A percentile compares a stretch with the other conserved stretches of the same genome.
Evolutionary conservation across 2,797 vertebrate species (phyloP).

Genomic region (Balearica regulorum): DNA sequence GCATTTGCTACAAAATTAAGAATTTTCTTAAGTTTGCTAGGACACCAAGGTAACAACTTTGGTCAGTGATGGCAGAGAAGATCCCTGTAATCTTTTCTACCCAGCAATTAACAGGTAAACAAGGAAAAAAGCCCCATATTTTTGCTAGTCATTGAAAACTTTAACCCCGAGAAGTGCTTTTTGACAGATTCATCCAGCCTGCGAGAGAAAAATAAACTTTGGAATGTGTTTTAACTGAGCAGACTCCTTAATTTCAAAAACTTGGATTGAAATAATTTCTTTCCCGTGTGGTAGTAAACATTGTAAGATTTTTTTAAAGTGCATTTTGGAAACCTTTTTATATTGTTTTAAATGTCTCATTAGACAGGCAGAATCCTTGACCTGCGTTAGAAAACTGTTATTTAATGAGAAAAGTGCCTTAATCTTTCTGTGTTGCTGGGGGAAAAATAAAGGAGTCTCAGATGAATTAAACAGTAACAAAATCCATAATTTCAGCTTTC

Average conservation of each 20-base stretch:
- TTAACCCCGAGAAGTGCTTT: not conserved
- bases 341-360: not conserved
- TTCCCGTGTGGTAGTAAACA: not conserved
- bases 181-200: not conserved
- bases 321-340: not conserved
- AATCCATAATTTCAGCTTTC: not conserved
- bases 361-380: not conserved
- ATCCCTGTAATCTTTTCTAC: not conserved
- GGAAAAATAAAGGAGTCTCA: not conserved
- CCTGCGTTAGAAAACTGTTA: not conserved
- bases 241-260: not conserved
- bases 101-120: not conserved
- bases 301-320: not conserved
- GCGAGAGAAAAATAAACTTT: not conserved
- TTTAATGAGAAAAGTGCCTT: not conserved
- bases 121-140: rapidly evolving
- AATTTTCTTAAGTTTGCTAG: not conserved
- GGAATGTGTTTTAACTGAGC: not conserved
- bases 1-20: not conserved
- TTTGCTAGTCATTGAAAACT: not conserved
- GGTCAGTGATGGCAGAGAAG: not conserved
- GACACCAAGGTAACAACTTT: not conserved
- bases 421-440: not conserved
- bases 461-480: not conserved
- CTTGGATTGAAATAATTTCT: not conserved